Base-by-base conservation (phyloP, 2,888 invertebrate genomes). In the Rambutsinella grinnellia region DNA sequence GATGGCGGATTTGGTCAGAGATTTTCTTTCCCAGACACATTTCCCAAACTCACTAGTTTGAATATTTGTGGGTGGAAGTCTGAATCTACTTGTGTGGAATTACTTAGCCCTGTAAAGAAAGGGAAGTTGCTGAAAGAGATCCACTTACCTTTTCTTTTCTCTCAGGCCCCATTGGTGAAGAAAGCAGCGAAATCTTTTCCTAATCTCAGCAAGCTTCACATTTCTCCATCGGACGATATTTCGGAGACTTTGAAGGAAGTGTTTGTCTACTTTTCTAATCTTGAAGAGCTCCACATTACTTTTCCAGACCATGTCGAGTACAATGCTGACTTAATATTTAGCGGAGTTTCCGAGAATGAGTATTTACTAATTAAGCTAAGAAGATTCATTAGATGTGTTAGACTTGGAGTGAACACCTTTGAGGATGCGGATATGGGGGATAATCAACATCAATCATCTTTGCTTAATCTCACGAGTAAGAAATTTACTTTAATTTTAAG, bases 11-110 rank as follows among this genome's bases (percentile, higher is more conserved):
- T 23, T 47, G 44, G 71, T 36, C 17, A 28, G 3, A 57, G 66
- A 21, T 76, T 79, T 67, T 66, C 57, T 2, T 79, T 68, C 26
- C 28, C 44, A 1, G 62, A 79, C 5, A 70, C 51, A 10, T 79
- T 79, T 36, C 79, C 79, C 8, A 61, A 66, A 3, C 28, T 79
- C 24, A 58, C 60, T 26, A 53, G 36, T 17, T 51, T 76, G 28
- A 57, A 70, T 24, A 44, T 76, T 26, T 17, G 65, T 3, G 65
- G 65, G 15, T 76, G 76, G 76, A 70, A 70, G 60, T 60, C 51
- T 60, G 58, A 58, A 58, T 3, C 10, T 5, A 53, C 70, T 0
- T 6, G 46, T 3, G 19, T 51, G 28, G 36, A 57, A 36, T 23
- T 76, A 51, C 17, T 76, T 8, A 27, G 27, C 13, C 24, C 8